phyloP scores from a whole-genome alignment of 2,888 invertebrate species.

The Zootermopsis nevadensis region DNA sequence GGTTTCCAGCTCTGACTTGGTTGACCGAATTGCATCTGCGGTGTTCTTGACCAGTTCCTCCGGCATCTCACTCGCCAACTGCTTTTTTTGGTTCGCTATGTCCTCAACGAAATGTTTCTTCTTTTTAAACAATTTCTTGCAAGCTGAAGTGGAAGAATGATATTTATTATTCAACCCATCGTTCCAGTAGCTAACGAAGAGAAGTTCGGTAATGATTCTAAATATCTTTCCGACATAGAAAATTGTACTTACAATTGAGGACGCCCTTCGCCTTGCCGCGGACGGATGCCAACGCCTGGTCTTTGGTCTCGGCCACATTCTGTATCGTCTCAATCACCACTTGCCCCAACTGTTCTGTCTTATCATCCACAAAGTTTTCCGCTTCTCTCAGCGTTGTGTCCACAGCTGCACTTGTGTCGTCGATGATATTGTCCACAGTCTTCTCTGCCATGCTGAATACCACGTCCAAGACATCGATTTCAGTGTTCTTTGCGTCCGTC shows the following conservation, averaged over 20 bases:
- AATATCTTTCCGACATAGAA: not conserved
- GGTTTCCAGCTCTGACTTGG: conserved; percentile 67
- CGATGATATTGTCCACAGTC: conserved; percentile 60
- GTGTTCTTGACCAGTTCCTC: conserved; percentile 69
- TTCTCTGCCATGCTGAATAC: conserved; percentile 63
- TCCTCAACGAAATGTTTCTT: conserved; percentile 79
- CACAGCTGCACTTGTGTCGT: conserved; percentile 67
- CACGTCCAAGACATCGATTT: conserved; percentile 68
- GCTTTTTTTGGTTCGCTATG: conserved; percentile 62
- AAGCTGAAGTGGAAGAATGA: conserved; percentile 62
- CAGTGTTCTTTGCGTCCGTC: conserved; percentile 64
- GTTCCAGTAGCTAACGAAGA: no score
- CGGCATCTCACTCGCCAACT: conserved; percentile 53
- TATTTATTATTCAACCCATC: no score
- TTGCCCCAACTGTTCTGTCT: conserved; percentile 59
- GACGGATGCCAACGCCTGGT: conserved; percentile 64
- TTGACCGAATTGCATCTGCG: conserved; percentile 70
- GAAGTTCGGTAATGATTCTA: no score
- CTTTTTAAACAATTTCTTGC: conserved; percentile 76
- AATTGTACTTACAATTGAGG: conserved; percentile 55
- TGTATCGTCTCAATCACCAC: conserved; percentile 55
- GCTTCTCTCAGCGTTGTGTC: conserved; percentile 74
- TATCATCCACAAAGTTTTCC: conserved; percentile 71
- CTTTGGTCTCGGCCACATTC: conserved; percentile 62
- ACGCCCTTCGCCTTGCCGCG: conserved; percentile 67